Conservation (phyloP, 2,113 vertebrate genomes). For the Edolisoma coerulescens region DNA sequence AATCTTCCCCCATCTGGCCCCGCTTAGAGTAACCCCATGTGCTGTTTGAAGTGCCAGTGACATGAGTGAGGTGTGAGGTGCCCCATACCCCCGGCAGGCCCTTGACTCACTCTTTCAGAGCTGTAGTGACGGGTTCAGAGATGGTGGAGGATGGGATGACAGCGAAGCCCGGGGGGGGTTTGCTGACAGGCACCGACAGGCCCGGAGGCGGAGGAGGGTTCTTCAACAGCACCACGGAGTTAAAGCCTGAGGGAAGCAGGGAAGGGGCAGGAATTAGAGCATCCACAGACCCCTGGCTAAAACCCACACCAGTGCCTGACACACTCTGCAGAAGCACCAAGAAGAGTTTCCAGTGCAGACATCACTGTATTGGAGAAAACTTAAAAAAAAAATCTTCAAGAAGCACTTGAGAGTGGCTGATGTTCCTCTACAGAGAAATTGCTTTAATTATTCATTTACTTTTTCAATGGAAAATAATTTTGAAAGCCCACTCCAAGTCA, state of each 20-base stretch:
- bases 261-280: background rate
- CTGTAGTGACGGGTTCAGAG: slow-evolving; percentile 70
- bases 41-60: background rate
- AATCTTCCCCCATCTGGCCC: background rate
- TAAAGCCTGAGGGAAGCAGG: slow-evolving; percentile 80
- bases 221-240: slow-evolving; percentile 84
- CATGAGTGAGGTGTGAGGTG: rapidly evolving
- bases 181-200: slow-evolving; percentile 78
- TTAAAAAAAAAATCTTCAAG: background rate
- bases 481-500: background rate
- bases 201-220: slow-evolving; percentile 82
- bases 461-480: background rate
- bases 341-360: background rate
- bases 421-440: background rate
- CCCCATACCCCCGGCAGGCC: background rate
- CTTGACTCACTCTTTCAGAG: slow-evolving; percentile 79
- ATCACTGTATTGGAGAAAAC: background rate
- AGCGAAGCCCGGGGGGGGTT: slow-evolving; percentile 93
- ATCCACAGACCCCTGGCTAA: background rate
- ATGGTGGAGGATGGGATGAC: slow-evolving; percentile 81
- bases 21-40: rapidly evolving
- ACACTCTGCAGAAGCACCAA: background rate
- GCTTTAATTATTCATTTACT: background rate
- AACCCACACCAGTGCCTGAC: background rate
- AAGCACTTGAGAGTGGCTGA: background rate